Conservation (phyloP, 2,797 vertebrate species). For the Lutjanus argentimaculatus region DNA sequence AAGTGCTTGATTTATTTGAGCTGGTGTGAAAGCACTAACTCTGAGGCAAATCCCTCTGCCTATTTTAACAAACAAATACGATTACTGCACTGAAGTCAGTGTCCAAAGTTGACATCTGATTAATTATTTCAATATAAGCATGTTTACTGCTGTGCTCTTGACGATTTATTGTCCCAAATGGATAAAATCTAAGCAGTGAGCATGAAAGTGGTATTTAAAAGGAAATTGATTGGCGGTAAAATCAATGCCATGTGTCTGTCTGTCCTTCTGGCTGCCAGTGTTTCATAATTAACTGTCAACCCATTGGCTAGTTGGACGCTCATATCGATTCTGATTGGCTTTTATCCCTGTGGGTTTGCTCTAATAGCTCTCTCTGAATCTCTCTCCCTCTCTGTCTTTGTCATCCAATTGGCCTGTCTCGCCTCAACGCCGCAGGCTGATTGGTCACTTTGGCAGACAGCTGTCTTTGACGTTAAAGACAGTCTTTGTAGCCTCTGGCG, state of each 20-base stretch:
- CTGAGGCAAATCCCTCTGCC: slow-evolving; percentile 31
- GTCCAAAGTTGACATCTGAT: slow-evolving; percentile 48
- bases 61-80: slow-evolving; percentile 48
- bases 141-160: slow-evolving; percentile 14
- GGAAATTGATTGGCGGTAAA: slow-evolving; percentile 38
- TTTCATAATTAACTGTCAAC: slow-evolving; percentile 56
- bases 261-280: slow-evolving; percentile 27
- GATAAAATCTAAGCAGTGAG: slow-evolving; percentile 26
- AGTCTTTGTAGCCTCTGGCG: slow-evolving; percentile 13
- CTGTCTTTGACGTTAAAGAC: slow-evolving; percentile 42
- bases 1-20: slow-evolving; percentile 43
- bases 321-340: slow-evolving; percentile 55
- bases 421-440: slow-evolving; percentile 27
- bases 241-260: slow-evolving; percentile 37
- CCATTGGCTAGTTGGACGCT: slow-evolving; percentile 46
- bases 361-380: slow-evolving; percentile 36
- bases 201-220: slow-evolving; percentile 42
- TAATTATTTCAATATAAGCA: slow-evolving; percentile 39
- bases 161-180: slow-evolving; percentile 18
- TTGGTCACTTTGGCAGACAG: slow-evolving; percentile 56
- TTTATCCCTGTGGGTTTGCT: slow-evolving; percentile 33
- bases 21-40: background rate
- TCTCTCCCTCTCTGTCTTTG: slow-evolving; percentile 41
- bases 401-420: slow-evolving; percentile 43
- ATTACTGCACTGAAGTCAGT: slow-evolving; percentile 31